These are phyloP conservation scores for Ceyx cyanopectus DNA, from an alignment of 2,113 vertebrate species.

Conservation along the genomic window DNA sequence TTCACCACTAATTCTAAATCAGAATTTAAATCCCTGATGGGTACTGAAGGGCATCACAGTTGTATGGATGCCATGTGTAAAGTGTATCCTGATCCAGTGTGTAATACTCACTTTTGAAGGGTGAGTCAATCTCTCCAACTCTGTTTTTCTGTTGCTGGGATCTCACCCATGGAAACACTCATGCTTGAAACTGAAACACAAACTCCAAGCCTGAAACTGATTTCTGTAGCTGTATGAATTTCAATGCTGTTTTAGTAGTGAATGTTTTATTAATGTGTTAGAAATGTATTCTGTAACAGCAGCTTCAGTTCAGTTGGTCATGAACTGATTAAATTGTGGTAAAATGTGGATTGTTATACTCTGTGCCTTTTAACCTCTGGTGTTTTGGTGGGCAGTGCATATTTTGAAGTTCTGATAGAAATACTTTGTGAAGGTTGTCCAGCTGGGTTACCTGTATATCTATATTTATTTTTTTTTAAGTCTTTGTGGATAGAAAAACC, in stretches of 20 bases:
- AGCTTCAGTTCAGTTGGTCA: background rate
- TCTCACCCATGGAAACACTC: background rate
- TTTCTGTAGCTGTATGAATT: background rate
- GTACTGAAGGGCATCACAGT: background rate
- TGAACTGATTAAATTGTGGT: background rate
- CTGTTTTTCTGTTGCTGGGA: background rate
- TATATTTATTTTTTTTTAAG: background rate
- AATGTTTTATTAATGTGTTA: background rate
- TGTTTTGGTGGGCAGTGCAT: background rate
- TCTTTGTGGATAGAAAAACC: background rate
- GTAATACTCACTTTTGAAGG: background rate
- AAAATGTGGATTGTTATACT: background rate
- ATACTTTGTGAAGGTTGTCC: background rate
- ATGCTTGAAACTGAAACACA: background rate
- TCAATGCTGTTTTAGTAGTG: background rate
- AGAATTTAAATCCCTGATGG: background rate
- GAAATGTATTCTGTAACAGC: background rate
- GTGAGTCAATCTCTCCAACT: rapidly evolving
- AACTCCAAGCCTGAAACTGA: background rate
- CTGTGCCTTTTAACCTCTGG: background rate
- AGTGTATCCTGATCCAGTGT: background rate
- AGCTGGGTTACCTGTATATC: background rate
- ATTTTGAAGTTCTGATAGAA: background rate
- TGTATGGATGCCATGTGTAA: background rate
- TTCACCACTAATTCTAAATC: background rate